These are phyloP conservation scores for Orientallactaga sibirica DNA, from an alignment of 2,797 vertebrate species.

Conservation along the genomic window DNA sequence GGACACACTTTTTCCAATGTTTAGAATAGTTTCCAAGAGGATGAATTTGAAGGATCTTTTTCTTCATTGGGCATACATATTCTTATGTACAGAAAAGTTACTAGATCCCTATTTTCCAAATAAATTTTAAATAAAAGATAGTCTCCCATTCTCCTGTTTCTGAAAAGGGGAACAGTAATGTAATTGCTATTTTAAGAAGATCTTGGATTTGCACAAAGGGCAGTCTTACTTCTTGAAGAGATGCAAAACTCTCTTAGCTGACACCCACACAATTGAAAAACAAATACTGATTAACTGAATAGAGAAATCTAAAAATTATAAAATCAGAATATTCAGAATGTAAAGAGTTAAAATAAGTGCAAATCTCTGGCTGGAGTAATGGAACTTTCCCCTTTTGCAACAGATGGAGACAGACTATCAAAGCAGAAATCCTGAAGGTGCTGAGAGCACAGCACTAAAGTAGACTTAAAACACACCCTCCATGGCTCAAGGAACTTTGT, in stretches of 20 bases:
- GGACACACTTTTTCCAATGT: neutral
- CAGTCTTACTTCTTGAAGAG: constrained; percentile 8
- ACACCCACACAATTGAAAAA: constrained; percentile 6
- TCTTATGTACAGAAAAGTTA: neutral
- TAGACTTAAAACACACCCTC: no score
- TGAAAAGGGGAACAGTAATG: neutral
- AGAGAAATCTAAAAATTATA: constrained; percentile 66
- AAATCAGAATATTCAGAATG: neutral
- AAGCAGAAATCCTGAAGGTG: no score
- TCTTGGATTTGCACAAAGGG: constrained; percentile 10
- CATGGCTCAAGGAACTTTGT: no score
- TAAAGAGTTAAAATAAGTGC: neutral
- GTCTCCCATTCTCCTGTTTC: neutral
- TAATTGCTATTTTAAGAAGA: neutral
- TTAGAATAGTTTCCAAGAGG: neutral
- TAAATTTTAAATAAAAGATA: neutral
- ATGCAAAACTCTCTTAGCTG: neutral
- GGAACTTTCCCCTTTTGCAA: neutral
- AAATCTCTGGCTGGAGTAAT: neutral
- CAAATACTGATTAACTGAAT: constrained; percentile 25
- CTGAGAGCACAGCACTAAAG: no score
- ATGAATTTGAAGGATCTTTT: neutral
- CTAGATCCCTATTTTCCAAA: neutral
- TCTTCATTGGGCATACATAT: neutral
- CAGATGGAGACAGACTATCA: neutral